Evolutionary conservation across 1,140 invertebrate genomes (phyloP), one percentile per base, ranked within the genome.

Genomic region (Hirudo medicinalis): DNA sequence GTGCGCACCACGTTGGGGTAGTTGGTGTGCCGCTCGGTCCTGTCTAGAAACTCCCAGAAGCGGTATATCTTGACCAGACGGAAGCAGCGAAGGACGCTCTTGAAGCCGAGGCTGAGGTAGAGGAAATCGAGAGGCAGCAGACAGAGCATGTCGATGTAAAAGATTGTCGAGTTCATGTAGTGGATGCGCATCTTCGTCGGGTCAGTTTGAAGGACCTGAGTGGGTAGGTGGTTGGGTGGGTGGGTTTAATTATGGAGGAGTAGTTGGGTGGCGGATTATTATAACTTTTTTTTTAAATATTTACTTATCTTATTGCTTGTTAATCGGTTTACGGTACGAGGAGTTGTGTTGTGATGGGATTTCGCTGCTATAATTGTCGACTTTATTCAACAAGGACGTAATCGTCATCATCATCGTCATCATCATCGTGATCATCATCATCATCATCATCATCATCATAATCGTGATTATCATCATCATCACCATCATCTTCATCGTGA

Each of bases 81-180:
- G 85, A 96, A 97, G 82, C 91, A 92, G 77, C 95, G 87, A 74
- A 98, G 85, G 77, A 97, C 93, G 79, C 94, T 97, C 83, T 96
- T 97, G 86, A 94, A 97, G 76, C 92, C 93, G 81, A 97, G 92
- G 79, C 94, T 97, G 77, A 98, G 85, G 84, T 98, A 98, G 76
- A 98, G 88, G 85, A 96, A 95, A 86, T 98, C 95, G 79, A 98
- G 86, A 74, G 95, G 95, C 79, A 98, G 84, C 79, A 97, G 87
- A 86, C 94, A 97, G 80, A 98, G 86, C 83, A 92, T 95, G 86
- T 98, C 95, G 82, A 97, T 92, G 86, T 99, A 97, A 85, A 98
- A 98, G 66, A 90, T 92, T 70, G 94, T 97, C 75, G 92, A 94
- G 85, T 97, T 97, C 89, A 96, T 95, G 83, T 99, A 98, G 82